Evolutionary conservation across 2,113 vertebrate genomes (phyloP).

Genomic region (Mugil cephalus): DNA sequence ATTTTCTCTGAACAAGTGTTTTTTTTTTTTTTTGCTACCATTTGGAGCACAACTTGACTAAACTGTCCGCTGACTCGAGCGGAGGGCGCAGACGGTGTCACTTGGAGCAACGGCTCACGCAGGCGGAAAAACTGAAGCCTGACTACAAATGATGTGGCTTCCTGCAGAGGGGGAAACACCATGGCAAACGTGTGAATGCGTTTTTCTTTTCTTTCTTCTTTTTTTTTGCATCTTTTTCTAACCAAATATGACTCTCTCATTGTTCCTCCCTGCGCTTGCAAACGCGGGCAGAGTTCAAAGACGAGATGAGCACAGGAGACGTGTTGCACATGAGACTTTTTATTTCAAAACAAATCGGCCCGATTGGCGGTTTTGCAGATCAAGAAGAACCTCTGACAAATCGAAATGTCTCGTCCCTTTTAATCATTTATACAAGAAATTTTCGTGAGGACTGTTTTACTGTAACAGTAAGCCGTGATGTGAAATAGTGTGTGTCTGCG

Average conservation of each 20-base stretch:
- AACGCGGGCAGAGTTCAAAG: slow-evolving; percentile 16
- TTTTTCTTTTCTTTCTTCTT: slow-evolving; percentile 15
- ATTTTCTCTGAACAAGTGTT: slow-evolving; percentile 40
- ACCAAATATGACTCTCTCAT: slow-evolving; percentile 33
- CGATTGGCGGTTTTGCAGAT: slow-evolving; percentile 15
- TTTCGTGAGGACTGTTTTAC: slow-evolving; percentile 5
- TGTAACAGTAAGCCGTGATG: slow-evolving; percentile 50
- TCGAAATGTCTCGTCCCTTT: background rate
- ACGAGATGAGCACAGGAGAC: slow-evolving; percentile 21
- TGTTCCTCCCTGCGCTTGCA: slow-evolving; percentile 11
- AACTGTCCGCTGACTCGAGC: slow-evolving; percentile 27
- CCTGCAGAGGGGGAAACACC: slow-evolving; percentile 74
- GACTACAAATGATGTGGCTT: slow-evolving; percentile 74
- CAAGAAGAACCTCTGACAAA: no score
- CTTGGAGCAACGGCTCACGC: slow-evolving; percentile 53
- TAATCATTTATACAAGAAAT: background rate
- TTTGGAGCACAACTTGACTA: slow-evolving; percentile 15
- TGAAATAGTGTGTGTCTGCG: slow-evolving; percentile 30
- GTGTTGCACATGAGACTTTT: slow-evolving; percentile 11
- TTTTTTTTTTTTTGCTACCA: no score
- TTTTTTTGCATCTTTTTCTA: slow-evolving; percentile 11
- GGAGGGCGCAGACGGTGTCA: slow-evolving; percentile 22
- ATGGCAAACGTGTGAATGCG: slow-evolving; percentile 60
- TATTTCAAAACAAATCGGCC: slow-evolving; percentile 53
- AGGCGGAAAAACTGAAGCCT: slow-evolving; percentile 53